Evolutionary conservation across 2,113 vertebrate genomes (phyloP).

Genomic region (Macquaria ambigua): DNA sequence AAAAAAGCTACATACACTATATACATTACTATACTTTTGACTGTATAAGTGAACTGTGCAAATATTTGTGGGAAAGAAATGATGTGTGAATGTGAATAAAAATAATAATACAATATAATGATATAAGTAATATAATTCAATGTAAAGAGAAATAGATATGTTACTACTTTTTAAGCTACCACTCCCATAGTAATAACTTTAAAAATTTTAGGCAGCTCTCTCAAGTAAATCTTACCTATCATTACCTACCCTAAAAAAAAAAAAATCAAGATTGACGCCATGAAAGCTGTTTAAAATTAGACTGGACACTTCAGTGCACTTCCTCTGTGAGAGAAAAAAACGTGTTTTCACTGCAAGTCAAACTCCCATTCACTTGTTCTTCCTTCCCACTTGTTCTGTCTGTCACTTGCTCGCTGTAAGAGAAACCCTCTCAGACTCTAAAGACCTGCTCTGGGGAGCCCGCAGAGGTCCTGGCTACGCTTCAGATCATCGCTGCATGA

Average conservation of each 20-base stretch:
- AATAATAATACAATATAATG: background rate
- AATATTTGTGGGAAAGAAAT: background rate
- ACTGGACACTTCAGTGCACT: slow-evolving; percentile 8
- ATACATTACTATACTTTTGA: background rate
- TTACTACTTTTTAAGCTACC: background rate
- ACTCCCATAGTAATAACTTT: background rate
- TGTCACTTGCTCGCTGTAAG: slow-evolving; percentile 52
- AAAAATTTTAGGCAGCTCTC: background rate
- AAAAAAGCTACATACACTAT: background rate
- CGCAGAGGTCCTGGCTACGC: slow-evolving; percentile 62
- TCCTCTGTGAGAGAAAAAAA: slow-evolving; percentile 23
- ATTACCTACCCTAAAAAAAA: background rate
- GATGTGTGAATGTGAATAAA: background rate
- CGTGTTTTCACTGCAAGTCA: slow-evolving; percentile 55
- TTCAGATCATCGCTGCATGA: slow-evolving; percentile 71
- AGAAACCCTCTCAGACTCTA: slow-evolving; percentile 41
- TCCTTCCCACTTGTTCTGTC: slow-evolving; percentile 50
- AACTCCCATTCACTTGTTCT: slow-evolving; percentile 40
- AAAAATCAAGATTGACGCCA: background rate
- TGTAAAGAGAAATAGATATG: background rate
- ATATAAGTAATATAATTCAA: background rate
- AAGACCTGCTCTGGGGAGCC: slow-evolving; percentile 57
- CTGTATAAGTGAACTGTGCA: background rate
- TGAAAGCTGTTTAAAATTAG: slow-evolving; percentile 33
- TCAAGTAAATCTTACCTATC: background rate